Base-by-base conservation (phyloP, 53 echinoderm and acorn worm genomes). In the Hippasteria phrygiana region DNA sequence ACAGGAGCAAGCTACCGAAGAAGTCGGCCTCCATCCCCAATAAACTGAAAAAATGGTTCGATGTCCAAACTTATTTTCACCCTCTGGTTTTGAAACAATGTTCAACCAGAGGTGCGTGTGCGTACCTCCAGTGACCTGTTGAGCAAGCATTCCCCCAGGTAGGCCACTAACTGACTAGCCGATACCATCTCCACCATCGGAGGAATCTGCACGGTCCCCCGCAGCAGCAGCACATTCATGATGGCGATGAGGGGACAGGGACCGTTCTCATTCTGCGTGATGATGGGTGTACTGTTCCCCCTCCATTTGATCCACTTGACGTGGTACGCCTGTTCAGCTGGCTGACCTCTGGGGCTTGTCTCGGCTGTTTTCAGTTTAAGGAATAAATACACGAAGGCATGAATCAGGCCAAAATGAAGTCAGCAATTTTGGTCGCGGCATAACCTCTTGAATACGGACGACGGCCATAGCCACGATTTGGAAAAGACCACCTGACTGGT, bases 261-360 rank as follows among this genome's bases (percentile, higher is more conserved):
- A 13, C 98, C 98, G 43, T 98, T 97, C 88, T 98, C 95, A 51
- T 98, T 98, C 66, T 98, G 98, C 0, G 98, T 98, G 47, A 98
- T 92, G 59, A 98, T 95, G 4, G 98, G 98, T 1, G 91, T 94
- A 62, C 77, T 98, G 63, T 92, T 87, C 40, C 92, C 88, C 10
- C 93, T 83, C 92, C 93, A 95, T 24, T 93, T 87, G 22, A 98
- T 93, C 98, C 98, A 98, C 45, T 98, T 98, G 70, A 98, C 91
- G 35, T 98, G 98, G 88, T 98, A 98, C 18, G 92, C 93, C 54
- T 92, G 92, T 29, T 88, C 90, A 0, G 95, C 77, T 63, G 92
- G 71, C 13, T 43, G 79, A 74, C 86, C 90, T 47, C 6, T 93
- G 83, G 59, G 59, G 26, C 59, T 59, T 59, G 59, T 59, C 6